phyloP scores from a whole-genome alignment of 2,797 vertebrate species.

The Pangasius larnaudii region DNA sequence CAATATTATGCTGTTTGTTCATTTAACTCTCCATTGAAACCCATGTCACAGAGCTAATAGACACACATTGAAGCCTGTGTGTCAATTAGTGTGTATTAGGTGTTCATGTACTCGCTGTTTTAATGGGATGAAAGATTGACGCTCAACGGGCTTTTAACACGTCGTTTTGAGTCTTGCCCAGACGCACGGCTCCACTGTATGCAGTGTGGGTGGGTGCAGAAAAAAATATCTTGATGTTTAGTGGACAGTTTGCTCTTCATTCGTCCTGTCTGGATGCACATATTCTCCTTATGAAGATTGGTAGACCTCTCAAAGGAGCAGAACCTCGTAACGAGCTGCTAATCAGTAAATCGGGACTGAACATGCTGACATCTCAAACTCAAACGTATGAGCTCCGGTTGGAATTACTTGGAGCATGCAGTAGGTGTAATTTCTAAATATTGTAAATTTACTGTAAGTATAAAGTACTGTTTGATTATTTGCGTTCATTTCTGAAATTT shows the following conservation, averaged over 20 bases:
- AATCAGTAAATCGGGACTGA: no score
- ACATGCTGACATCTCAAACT: neutral
- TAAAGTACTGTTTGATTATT: neutral
- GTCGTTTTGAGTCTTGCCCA: neutral
- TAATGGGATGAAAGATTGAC: neutral
- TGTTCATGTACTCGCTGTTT: neutral
- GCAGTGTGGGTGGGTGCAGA: neutral
- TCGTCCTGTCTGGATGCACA: neutral
- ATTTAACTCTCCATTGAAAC: neutral
- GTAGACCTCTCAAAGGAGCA: neutral
- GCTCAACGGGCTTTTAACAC: neutral
- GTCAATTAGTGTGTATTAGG: neutral
- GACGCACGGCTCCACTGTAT: neutral
- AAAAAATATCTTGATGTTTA: neutral
- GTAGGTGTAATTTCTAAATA: neutral
- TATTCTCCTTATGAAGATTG: neutral
- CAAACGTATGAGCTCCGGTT: neutral
- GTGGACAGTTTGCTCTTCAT: neutral
- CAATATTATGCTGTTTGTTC: neutral
- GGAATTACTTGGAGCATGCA: neutral
- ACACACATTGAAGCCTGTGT: neutral
- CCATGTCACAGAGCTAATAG: neutral
- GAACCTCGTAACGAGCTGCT: neutral
- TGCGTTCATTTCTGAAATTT: no score
- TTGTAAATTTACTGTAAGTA: neutral